phyloP scores from a whole-genome alignment of 2,888 invertebrate genomes.

The Aethes cnicana region DNA sequence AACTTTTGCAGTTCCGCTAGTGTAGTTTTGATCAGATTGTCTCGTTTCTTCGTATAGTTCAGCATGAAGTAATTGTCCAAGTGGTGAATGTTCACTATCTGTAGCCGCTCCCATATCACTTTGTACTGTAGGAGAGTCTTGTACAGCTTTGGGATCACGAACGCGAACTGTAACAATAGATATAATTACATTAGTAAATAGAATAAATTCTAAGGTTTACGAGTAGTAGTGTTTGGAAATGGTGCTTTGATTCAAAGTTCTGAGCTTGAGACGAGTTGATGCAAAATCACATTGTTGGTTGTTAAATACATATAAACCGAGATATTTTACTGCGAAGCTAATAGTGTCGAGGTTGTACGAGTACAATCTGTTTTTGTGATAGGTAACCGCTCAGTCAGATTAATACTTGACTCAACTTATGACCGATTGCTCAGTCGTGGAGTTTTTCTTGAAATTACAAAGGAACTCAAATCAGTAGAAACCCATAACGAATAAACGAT shows the following conservation, averaged over 20 bases:
- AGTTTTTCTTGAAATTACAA: conserved; percentile 20
- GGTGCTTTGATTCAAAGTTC: background rate
- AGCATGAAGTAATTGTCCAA: conserved; percentile 65
- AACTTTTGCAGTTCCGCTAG: conserved; percentile 79
- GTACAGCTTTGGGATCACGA: conserved; percentile 82
- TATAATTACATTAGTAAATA: conserved; percentile 44
- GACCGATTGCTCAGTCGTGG: conserved; percentile 20
- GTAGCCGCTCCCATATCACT: conserved; percentile 62
- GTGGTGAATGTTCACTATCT: conserved; percentile 61
- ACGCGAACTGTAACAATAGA: conserved; percentile 80
- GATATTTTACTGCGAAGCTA: conserved; percentile 68
- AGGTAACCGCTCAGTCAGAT: conserved; percentile 42
- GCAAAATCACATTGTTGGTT: conserved; percentile 16
- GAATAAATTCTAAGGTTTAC: too few species aligned
- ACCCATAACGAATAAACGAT: too few species aligned
- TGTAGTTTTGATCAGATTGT: conserved; percentile 65
- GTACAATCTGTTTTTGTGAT: conserved; percentile 60
- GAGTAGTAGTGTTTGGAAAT: background rate
- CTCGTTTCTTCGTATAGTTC: conserved; percentile 64
- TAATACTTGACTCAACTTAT: conserved; percentile 25
- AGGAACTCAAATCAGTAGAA: background rate
- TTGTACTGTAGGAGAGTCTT: conserved; percentile 67
- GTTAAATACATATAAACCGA: conserved; percentile 24
- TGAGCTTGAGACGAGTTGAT: conserved; percentile 7
- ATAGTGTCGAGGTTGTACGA: conserved; percentile 76